Evolutionary conservation across 2,888 invertebrate genomes (phyloP), one percentile per base, ranked within the genome.

Genomic region (Spilarctia lutea): DNA sequence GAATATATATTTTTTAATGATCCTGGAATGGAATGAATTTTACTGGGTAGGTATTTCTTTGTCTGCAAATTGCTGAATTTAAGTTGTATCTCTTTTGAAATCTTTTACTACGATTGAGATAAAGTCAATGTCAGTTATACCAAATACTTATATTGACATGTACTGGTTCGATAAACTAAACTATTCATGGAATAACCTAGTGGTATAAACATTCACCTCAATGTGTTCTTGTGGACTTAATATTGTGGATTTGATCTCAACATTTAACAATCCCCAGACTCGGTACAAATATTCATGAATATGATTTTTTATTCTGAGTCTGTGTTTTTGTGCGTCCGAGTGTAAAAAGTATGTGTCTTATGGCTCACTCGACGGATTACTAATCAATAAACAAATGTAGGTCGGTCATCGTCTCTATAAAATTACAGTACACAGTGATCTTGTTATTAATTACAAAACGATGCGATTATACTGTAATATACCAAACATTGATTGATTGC

Each of bases 1-100:
- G 83, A 76, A 83, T 83, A 76, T 76, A 79, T 79, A 74, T 79
- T 75, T 75, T 76, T 81, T 63, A 30, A 63, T 30, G 16, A 30
- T 18, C 16, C 8, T 30, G 27, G 39, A 39, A 39, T 39, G 11
- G 39, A 39, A 39, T 16, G 30, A 63, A 60, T 27, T 60, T 60
- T 27, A 27, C 27, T 60, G 30, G 1, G 30, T 18, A 18, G 27
- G 16, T 63, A 8, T 66, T 35, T 39, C n/a, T 39, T 66, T 66
- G 35, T 39, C 39, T 66, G 39, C 13, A 24, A 33, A 35, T 66
- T 66, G 2, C n/a, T 66, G 3, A 11, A 10, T 16, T 35, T 39
- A 11, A 39, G 33, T 33, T 33, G 10, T 18, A 35, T 18, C 20
- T 65, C 20, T 20, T 48, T 18, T 48, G 20, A 16, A 6, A 48